phyloP scores from a whole-genome alignment of 2,888 invertebrate genomes.

The Acrobasis repandana region DNA sequence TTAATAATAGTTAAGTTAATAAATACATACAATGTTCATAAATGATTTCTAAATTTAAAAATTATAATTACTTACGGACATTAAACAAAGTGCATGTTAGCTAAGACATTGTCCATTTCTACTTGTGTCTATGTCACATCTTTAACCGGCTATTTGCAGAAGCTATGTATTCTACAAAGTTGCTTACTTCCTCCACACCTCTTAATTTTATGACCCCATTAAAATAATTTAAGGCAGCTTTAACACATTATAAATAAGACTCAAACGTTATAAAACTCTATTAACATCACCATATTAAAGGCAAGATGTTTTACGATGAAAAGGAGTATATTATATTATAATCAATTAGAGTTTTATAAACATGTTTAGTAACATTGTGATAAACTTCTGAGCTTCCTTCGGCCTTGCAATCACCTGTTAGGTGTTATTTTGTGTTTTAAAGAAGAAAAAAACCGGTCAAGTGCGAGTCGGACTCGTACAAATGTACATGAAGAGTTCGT shows the following conservation, averaged over 20 bases:
- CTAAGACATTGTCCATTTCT: not conserved
- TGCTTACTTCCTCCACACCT: slow-evolving; percentile 4
- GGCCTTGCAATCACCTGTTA: too few species aligned
- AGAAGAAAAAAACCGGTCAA: too few species aligned
- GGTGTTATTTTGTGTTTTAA: too few species aligned
- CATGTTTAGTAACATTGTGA: not conserved
- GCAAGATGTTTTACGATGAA: not conserved
- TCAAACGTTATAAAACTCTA: slow-evolving; percentile 12
- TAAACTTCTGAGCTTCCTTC: not conserved
- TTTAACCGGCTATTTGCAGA: slow-evolving; percentile 6
- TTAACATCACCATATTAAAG: not conserved
- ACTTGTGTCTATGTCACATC: not conserved
- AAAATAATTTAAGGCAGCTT: slow-evolving; percentile 13
- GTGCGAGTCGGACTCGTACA: too few species aligned
- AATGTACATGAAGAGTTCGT: too few species aligned
- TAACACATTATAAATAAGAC: slow-evolving; percentile 17
- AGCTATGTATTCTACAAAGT: slow-evolving; percentile 11
- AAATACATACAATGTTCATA: too few species aligned
- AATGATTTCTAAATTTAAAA: too few species aligned
- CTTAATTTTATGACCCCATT: slow-evolving; percentile 1
- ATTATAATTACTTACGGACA: too few species aligned
- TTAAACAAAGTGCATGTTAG: too few species aligned
- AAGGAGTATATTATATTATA: not conserved
- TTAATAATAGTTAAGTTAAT: too few species aligned
- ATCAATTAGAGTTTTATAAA: slow-evolving; percentile 1